Percentiles rank a stretch among this genome's conserved stretches.
phyloP scores from a whole-genome alignment of 2,888 invertebrate species.

The Trichopoda pennipes region DNA sequence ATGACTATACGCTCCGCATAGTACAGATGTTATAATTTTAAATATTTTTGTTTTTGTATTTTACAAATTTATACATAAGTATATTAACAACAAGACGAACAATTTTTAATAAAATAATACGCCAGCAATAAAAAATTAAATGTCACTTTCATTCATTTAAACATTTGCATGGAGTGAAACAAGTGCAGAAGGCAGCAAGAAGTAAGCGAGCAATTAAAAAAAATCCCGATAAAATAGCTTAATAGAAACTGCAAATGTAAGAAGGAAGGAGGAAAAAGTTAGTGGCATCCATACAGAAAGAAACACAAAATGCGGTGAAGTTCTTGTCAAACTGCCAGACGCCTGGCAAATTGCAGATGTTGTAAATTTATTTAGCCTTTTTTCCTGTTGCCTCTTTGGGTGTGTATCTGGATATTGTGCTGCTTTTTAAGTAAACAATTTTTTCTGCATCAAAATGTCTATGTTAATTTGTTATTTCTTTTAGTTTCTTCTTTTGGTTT shows the following conservation, averaged over 20 bases:
- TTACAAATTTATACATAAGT: conserved; percentile 16
- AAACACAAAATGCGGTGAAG: conserved; percentile 54
- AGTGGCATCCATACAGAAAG: conserved; percentile 2
- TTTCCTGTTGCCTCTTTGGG: neutral
- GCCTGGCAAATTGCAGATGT: conserved; percentile 64
- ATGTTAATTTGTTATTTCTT: conserved; percentile 5
- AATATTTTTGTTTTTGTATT: neutral
- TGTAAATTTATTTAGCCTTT: conserved; percentile 53
- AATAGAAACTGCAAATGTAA: conserved; percentile 33
- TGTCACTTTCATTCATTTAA: conserved; percentile 66
- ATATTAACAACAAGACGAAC: conserved; percentile 14
- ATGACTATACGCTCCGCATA: conserved; percentile 42
- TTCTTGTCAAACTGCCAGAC: conserved; percentile 66
- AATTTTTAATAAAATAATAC: neutral
- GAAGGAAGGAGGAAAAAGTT: conserved; percentile 6
- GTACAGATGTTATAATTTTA: conserved; percentile 63
- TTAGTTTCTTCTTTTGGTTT: conserved; percentile 11
- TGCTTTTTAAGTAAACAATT: conserved; percentile 18
- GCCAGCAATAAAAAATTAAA: conserved; percentile 29
- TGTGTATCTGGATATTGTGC: neutral
- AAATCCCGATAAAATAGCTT: conserved; percentile 31
- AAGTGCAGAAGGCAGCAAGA: conserved; percentile 25
- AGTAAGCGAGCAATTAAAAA: neutral
- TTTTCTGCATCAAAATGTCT: conserved; percentile 35
- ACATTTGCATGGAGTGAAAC: conserved; percentile 46